Percentiles rank a stretch among this genome's conserved stretches.
These are phyloP conservation scores for Eulacestoma nigropectus DNA, from an alignment of 2,113 vertebrate species.

Conservation along the genomic window DNA sequence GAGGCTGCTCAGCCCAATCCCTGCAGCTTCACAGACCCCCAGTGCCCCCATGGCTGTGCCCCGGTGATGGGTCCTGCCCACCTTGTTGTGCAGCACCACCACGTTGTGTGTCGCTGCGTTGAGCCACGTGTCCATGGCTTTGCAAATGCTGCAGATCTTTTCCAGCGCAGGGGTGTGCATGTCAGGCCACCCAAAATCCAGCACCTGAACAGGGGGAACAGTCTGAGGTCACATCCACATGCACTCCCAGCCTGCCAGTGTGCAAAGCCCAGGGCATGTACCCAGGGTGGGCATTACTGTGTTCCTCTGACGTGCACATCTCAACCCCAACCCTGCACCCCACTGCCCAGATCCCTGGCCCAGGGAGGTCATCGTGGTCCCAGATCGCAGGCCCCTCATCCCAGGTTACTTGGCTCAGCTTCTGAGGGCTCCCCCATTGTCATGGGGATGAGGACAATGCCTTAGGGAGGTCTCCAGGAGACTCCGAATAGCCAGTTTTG, in stretches of 20 bases:
- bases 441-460: neutral
- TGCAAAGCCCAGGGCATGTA: neutral
- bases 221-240: neutral
- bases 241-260: fast-evolving
- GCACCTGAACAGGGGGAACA: conserved; percentile 70
- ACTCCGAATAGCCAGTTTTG: neutral
- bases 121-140: conserved; percentile 98
- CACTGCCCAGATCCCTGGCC: neutral
- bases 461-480: neutral
- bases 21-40: neutral
- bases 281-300: fast-evolving
- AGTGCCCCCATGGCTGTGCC: fast-evolving
- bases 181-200: conserved; percentile 98
- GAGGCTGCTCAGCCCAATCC: neutral
- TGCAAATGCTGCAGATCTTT: conserved; percentile 98
- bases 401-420: neutral
- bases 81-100: conserved; percentile 96
- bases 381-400: neutral
- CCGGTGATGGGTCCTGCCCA: neutral
- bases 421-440: neutral
- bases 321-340: neutral
- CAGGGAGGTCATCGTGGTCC: fast-evolving
- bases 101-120: conserved; percentile 86
- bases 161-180: conserved; percentile 94
- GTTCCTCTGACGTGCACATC: fast-evolving